Base-by-base conservation (phyloP, 2,797 vertebrate genomes). In the Sebastiscus albofasciatus region DNA sequence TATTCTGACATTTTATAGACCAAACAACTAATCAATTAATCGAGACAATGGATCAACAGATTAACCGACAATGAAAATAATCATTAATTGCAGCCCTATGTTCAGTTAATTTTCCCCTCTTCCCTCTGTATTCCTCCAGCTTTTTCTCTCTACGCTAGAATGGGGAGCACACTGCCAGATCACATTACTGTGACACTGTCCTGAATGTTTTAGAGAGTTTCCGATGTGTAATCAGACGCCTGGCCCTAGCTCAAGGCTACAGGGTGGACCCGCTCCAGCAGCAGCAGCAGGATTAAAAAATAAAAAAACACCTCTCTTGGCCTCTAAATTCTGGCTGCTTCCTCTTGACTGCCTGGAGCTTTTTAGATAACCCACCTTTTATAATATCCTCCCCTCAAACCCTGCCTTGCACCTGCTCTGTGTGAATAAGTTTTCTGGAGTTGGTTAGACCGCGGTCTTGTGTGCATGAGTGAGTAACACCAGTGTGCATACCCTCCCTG, bases 201-300 rank as follows among this genome's bases (percentile, higher is more conserved):
- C 84, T 96, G 85, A 96, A 96, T 96, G 90, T 96, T 96, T 95
- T 92, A 96, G 87, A 90, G 90, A 90, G 88, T 96, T 96, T 95
- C 95, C 94, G 26, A 83, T 78, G 60, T 65, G 94, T 92, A 94
- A 96, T 90, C 74, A 39, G 94, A 96, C 49, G 60, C 88, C 61
- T 20, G 64, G 56, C 67, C 42, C 58, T 14, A 33, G 79, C 75
- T 36, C 78, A 56, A 66, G 72, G 75, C 89, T 82, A 67, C 85
- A 67, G 64, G 29, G 29, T 58, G 60, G 71, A 65, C 66, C 59
- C 4, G 2, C 74, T 77, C 62, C 65, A 79, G 56, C 73, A 22
- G 59, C 80, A 71, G 67, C 65, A 18, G 59, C 64, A 20, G 67
- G 68, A 79, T 88, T 85, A 66, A 85, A 46, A 36, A 64, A 64